These are phyloP conservation scores for Cromileptes altivelis DNA, from an alignment of 2,113 vertebrate genomes.

Conservation along the genomic window DNA sequence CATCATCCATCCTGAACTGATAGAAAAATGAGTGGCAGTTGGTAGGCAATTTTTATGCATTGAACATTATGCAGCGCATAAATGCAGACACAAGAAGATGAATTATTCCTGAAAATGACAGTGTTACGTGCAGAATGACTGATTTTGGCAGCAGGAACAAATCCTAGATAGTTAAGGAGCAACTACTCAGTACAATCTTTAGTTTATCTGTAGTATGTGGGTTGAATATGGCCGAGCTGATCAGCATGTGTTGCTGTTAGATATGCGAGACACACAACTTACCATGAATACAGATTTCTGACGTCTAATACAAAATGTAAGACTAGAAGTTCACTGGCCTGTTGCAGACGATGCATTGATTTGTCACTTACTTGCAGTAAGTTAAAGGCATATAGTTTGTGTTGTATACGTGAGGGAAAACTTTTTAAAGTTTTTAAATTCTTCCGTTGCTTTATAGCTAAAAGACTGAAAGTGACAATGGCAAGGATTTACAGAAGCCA, in stretches of 20 bases:
- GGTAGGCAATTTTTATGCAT: background rate
- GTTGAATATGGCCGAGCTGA: slow-evolving; percentile 42
- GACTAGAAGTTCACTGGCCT: background rate
- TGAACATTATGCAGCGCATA: slow-evolving; percentile 4
- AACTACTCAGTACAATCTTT: background rate
- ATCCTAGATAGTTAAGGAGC: background rate
- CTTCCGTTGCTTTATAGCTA: background rate
- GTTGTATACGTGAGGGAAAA: background rate
- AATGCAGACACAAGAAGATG: background rate
- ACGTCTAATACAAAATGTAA: background rate
- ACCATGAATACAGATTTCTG: slow-evolving; percentile 28
- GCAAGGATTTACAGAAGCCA: background rate
- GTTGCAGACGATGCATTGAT: background rate
- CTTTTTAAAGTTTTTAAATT: background rate
- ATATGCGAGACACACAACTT: slow-evolving; percentile 39
- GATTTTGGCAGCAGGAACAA: background rate
- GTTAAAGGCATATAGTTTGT: background rate
- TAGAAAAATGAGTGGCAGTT: slow-evolving; percentile 6
- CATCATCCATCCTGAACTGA: background rate
- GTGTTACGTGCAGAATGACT: background rate
- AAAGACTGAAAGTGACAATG: background rate
- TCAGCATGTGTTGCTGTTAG: slow-evolving; percentile 48
- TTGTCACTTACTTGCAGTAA: background rate
- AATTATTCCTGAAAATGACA: slow-evolving; percentile 3
- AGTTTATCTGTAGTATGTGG: slow-evolving; percentile 20